phyloP scores from a whole-genome alignment of 2,888 invertebrate genomes.

The Epistrophella euchroma region DNA sequence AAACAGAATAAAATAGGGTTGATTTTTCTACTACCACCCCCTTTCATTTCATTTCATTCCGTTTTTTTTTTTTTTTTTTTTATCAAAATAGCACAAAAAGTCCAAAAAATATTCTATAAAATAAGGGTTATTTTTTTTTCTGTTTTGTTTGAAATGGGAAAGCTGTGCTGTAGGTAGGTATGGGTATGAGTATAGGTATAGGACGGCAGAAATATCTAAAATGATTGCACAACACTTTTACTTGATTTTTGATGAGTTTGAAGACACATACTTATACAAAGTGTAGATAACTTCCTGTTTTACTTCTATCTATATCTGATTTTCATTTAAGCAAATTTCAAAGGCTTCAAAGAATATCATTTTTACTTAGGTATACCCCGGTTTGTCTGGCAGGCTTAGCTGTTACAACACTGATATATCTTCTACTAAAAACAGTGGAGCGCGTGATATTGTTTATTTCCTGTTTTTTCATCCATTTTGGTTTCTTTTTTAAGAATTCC shows the following conservation, averaged over 20 bases:
- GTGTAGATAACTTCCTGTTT: not conserved
- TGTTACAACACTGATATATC: no score
- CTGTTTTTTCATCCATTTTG: no score
- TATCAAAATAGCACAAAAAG: slow-evolving; percentile 66
- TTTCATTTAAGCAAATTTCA: not conserved
- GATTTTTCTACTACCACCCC: slow-evolving; percentile 53
- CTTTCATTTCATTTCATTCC: slow-evolving; percentile 22
- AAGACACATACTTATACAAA: not conserved
- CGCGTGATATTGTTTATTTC: no score
- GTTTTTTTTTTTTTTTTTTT: slow-evolving; percentile 39
- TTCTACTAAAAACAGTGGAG: no score
- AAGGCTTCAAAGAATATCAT: not conserved
- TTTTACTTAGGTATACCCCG: not conserved
- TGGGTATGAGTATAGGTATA: not conserved
- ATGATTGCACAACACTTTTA: slow-evolving; percentile 63
- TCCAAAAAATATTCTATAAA: slow-evolving; percentile 70
- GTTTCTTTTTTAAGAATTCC: no score
- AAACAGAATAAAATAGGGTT: slow-evolving; percentile 73
- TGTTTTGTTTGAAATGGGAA: slow-evolving; percentile 40
- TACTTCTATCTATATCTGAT: slow-evolving; percentile 3
- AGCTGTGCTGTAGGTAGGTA: not conserved
- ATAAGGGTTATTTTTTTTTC: slow-evolving; percentile 72
- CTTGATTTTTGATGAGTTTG: slow-evolving; percentile 31
- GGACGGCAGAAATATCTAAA: slow-evolving; percentile 53
- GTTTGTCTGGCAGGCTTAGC: not conserved